These are phyloP conservation scores for Meloidogyne hapla DNA, from an alignment of 1,140 invertebrate genomes.

Conservation along the genomic window DNA sequence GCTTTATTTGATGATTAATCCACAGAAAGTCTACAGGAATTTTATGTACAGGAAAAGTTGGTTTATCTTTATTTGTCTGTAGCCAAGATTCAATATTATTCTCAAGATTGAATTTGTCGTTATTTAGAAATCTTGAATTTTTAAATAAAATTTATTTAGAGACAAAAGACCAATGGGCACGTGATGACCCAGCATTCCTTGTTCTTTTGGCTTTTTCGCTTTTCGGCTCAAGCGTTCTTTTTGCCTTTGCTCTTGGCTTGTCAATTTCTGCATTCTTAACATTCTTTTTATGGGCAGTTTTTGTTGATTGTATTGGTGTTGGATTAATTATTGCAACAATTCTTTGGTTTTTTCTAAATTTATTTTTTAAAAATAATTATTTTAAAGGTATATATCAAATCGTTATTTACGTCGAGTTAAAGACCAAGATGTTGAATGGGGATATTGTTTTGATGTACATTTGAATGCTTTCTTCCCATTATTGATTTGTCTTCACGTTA, in stretches of 20 bases:
- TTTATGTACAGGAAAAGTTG: constrained; percentile 96
- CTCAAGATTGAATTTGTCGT: too few species aligned
- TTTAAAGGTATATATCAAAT: constrained; percentile 81
- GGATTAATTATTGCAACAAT: constrained; percentile 83
- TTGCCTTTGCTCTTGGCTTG: constrained; percentile 78
- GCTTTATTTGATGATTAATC: constrained; percentile 88
- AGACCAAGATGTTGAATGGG: constrained; percentile 86
- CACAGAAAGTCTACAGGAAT: constrained; percentile 94
- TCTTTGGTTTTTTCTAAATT: constrained; percentile 73
- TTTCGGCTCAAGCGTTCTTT: constrained; percentile 83
- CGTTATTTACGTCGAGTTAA: constrained; percentile 78
- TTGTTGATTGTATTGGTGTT: constrained; percentile 87
- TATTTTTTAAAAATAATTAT: not conserved
- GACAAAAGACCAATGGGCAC: constrained; percentile 95
- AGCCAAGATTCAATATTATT: too few species aligned
- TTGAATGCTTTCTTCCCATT: constrained; percentile 96
- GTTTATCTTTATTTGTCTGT: constrained; percentile 51
- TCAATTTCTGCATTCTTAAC: constrained; percentile 76
- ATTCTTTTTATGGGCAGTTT: constrained; percentile 86
- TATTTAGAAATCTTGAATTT: too few species aligned
- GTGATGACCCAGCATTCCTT: constrained; percentile 97
- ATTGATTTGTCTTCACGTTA: constrained; percentile 85
- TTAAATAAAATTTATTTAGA: constrained; percentile 69
- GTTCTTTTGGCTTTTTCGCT: constrained; percentile 85
- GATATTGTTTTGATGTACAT: constrained; percentile 96